A percentile compares a stretch with the other conserved stretches of the same genome.
Evolutionary conservation across 2,797 vertebrate species (phyloP).

Genomic region (Garrulus glandarius): DNA sequence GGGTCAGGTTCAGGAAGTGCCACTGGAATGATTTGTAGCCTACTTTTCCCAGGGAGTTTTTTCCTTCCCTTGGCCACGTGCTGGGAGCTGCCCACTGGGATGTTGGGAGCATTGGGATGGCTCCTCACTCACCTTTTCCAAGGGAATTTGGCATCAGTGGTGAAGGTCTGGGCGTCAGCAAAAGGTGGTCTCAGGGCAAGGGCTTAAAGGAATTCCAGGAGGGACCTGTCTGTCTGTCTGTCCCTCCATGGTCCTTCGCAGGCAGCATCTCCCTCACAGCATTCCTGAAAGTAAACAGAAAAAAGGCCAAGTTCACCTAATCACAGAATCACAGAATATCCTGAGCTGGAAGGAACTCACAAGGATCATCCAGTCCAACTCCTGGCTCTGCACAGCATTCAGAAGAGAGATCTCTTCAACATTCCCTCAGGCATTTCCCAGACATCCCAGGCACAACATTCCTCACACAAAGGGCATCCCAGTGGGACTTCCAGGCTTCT

Average conservation of each 20-base stretch:
- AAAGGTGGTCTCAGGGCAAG: neutral
- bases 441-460: neutral
- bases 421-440: neutral
- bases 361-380: neutral
- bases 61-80: neutral
- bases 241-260: neutral
- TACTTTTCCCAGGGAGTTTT: neutral
- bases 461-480: fast-evolving
- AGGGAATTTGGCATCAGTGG: neutral
- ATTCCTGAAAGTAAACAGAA: neutral
- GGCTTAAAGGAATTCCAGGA: neutral
- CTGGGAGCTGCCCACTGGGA: neutral
- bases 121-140: neutral
- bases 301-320: neutral
- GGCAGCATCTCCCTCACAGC: neutral
- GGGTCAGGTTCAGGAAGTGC: neutral
- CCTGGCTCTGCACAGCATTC: neutral
- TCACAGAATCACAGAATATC: neutral
- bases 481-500: neutral
- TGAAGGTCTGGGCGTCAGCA: neutral
- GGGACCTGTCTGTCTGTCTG: neutral
- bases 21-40: neutral
- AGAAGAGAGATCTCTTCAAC: neutral
- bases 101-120: neutral
- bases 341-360: neutral